These are phyloP conservation scores for Autographa pulchrina DNA, from an alignment of 2,888 invertebrate genomes.

Conservation along the genomic window DNA sequence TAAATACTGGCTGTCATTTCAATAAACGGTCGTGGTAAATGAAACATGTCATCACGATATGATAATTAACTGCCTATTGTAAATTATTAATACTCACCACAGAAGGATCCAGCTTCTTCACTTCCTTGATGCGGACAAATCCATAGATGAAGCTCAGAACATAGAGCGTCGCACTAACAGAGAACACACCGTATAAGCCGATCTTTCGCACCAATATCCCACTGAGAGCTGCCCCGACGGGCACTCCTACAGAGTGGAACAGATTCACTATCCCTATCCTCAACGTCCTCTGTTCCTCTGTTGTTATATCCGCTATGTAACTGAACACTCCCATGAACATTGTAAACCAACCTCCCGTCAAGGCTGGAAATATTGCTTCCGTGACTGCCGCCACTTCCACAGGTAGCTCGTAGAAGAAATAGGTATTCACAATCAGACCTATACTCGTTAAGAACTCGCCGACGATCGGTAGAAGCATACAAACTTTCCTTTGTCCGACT, in stretches of 20 bases:
- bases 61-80: constrained; percentile 25
- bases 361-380: constrained; percentile 94
- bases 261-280: constrained; percentile 96
- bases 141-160: constrained; percentile 93
- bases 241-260: constrained; percentile 96
- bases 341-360: constrained; percentile 96
- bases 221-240: constrained; percentile 96
- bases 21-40: constrained; percentile 20
- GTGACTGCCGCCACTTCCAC: constrained; percentile 95
- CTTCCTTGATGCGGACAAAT: constrained; percentile 92
- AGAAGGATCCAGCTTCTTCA: constrained; percentile 79
- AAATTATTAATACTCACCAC: constrained; percentile 72
- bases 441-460: constrained; percentile 94
- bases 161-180: constrained; percentile 93
- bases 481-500: constrained; percentile 92
- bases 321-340: constrained; percentile 97
- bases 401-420: constrained; percentile 93
- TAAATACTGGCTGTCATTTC: constrained; percentile 17
- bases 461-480: constrained; percentile 94
- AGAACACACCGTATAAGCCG: constrained; percentile 95
- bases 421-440: constrained; percentile 94
- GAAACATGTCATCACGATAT: constrained; percentile 32
- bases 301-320: constrained; percentile 96
- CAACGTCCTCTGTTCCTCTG: constrained; percentile 94
- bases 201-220: constrained; percentile 93